phyloP scores from a whole-genome alignment of 1,140 invertebrate species.

The Cydia fagiglandana region DNA sequence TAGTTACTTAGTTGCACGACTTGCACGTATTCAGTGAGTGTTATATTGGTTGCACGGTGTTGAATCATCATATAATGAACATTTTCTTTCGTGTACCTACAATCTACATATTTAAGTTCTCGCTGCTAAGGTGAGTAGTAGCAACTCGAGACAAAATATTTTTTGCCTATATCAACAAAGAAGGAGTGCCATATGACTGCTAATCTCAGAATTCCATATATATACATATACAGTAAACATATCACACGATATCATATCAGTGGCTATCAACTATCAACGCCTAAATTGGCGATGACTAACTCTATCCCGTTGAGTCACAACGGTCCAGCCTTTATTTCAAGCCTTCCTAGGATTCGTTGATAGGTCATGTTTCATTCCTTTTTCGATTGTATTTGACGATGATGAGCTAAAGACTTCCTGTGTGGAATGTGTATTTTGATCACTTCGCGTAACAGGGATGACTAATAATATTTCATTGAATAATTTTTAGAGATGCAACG shows the following conservation, averaged over 20 bases:
- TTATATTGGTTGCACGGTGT: too few species aligned
- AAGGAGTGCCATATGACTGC: background rate
- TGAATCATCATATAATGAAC: too few species aligned
- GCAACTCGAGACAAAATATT: too few species aligned
- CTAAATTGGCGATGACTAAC: slow-evolving; percentile 1
- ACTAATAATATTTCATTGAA: too few species aligned
- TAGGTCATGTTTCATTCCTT: background rate
- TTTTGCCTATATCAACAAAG: background rate
- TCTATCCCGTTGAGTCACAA: background rate
- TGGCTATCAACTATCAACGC: background rate
- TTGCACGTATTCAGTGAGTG: too few species aligned
- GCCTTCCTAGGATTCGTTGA: background rate
- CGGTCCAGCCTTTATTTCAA: background rate
- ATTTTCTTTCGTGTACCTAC: too few species aligned
- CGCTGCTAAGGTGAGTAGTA: too few species aligned
- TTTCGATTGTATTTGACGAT: background rate
- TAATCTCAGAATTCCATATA: background rate
- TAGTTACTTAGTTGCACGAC: too few species aligned
- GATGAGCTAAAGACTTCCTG: background rate
- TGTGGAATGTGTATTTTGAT: background rate
- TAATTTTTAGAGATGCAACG: too few species aligned
- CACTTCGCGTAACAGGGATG: too few species aligned
- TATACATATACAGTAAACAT: background rate
- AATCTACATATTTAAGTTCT: too few species aligned
- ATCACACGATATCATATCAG: slow-evolving; percentile 4